Base-by-base conservation (phyloP, 64 coral and sea anemone genomes). In the Platygyra sinensis region DNA sequence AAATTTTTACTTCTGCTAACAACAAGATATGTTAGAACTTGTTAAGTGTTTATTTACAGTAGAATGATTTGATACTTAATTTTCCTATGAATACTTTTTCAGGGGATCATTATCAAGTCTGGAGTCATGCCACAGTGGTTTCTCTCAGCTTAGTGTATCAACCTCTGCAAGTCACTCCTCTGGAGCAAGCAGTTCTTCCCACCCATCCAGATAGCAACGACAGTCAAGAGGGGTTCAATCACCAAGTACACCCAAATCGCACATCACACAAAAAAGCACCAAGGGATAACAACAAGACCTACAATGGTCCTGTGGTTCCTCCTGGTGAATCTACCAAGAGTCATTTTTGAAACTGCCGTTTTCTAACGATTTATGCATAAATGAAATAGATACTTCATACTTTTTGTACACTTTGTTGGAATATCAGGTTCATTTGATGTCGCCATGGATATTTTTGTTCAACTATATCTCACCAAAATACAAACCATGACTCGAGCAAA, bases 91-190 rank as follows among this genome's bases (percentile, higher is more conserved):
- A 39, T 52, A 17, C 29, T 63, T 76, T 91, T 91, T 60, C 94
- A 99, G 97, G 79, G 97, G 97, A 27, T 99, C 97, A 4, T 96
- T 99, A 81, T 93, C 97, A 88, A 99, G 97, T 91, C 31, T 99
- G 50, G 97, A 99, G 86, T 99, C 97, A 1, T 95, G 94, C 79
- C 97, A 99, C 60, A 99, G 97, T 67, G 94, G 90, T 4, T 99
- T 99, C 73, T 95, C 93, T 52, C 97, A 99, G 79, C 82, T 99
- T 10, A 99, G 97, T 91, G 22, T 95, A 13, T 95, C 97, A 20
- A 99, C 97, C 32, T 87, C 87, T 19, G 86, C 80, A 59, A 98
- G 96, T 38, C 80, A 79, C 49, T 87, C 90, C 2, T 94, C 96
- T 13, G 90, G 89, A 27, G 91, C 80, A 50, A 98, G 96, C 54